phyloP scores from a whole-genome alignment of 2,113 vertebrate genomes.

The Spermophilus dauricus region DNA sequence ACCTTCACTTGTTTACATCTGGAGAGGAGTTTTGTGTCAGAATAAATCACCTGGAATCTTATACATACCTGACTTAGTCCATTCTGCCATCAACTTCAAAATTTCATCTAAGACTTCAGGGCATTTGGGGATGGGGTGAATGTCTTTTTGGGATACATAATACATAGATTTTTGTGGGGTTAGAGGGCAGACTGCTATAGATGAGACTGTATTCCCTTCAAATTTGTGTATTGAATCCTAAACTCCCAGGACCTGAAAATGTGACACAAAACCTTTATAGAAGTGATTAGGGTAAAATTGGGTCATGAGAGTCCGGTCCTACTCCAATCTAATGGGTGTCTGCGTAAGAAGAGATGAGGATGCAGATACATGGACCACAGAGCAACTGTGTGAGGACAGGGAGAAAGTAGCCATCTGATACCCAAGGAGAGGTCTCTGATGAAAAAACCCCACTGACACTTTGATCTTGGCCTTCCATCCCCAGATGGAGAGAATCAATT shows the following conservation, averaged over 20 bases:
- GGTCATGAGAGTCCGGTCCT: accelerated
- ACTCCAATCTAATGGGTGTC: too few species aligned
- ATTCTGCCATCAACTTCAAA: too few species aligned
- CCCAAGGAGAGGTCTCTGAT: neutral
- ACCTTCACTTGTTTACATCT: neutral
- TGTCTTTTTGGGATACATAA: too few species aligned
- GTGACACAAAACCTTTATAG: neutral
- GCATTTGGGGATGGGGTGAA: neutral
- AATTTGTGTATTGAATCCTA: neutral
- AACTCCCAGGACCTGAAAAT: neutral
- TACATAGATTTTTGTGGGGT: neutral
- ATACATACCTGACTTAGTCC: neutral
- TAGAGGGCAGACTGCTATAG: neutral
- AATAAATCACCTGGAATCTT: neutral
- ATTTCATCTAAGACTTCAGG: neutral
- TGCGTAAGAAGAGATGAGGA: neutral
- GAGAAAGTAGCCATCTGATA: neutral
- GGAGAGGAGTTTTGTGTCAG: neutral
- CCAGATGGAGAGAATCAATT: neutral
- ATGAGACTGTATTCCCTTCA: neutral
- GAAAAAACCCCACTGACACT: neutral
- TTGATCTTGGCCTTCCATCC: neutral
- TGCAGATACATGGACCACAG: neutral
- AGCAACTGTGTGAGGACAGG: accelerated
- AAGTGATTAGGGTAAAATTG: neutral